These are phyloP conservation scores for Palaemon carinicauda DNA, from an alignment of 1,140 invertebrate genomes.

Conservation along the genomic window DNA sequence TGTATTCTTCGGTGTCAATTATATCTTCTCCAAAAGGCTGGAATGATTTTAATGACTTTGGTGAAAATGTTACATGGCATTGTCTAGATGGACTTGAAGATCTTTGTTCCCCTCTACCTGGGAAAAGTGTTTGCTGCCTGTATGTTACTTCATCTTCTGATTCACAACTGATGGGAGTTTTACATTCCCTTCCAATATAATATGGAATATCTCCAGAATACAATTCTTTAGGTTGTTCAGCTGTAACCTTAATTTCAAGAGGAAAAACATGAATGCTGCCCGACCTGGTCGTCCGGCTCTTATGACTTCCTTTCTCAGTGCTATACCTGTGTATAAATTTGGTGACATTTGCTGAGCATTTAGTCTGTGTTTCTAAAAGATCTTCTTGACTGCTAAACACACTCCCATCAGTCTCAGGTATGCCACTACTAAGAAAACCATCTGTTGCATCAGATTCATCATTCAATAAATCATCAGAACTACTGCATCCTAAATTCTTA, in stretches of 20 bases:
- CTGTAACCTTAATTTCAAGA: not conserved
- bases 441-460: conserved; percentile 31
- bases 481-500: not conserved
- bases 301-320: conserved; percentile 8
- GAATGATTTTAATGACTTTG: no score
- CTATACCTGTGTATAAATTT: conserved; percentile 17
- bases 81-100: no score
- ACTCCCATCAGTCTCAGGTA: conserved; percentile 42
- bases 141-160: no score
- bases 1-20: no score
- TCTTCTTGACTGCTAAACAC: conserved; percentile 45
- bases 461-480: conserved; percentile 39
- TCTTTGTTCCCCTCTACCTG: no score
- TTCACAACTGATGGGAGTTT: no score
- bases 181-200: no score
- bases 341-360: conserved; percentile 23
- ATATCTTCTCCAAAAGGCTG: no score
- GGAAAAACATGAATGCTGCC: not conserved
- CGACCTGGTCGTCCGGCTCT: not conserved
- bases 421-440: conserved; percentile 19
- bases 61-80: no score
- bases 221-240: not conserved
- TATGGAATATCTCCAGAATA: no score
- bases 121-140: no score
- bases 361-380: not conserved